These are phyloP conservation scores for Thumatha senex DNA, from an alignment of 2,888 invertebrate genomes.

Conservation along the genomic window DNA sequence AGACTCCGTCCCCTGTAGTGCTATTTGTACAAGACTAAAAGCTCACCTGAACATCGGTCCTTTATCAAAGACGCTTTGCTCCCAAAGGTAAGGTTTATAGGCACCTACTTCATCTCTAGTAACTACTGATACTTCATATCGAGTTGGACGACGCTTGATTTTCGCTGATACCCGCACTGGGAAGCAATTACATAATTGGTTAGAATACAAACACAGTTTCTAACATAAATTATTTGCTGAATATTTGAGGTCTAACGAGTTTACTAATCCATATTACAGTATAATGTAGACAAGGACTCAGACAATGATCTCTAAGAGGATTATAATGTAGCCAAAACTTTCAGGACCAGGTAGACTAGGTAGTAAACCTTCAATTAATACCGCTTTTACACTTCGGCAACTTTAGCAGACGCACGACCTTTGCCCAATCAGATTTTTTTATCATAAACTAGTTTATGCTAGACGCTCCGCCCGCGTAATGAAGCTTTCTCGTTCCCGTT, in stretches of 20 bases:
- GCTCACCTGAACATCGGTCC: conserved; percentile 94
- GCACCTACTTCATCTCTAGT: conserved; percentile 97
- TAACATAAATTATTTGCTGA: background rate
- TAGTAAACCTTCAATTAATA: too few relatives aligned
- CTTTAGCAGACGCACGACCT: too few relatives aligned
- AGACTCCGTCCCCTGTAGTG: too few relatives aligned
- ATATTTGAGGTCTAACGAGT: background rate
- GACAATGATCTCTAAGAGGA: too few relatives aligned
- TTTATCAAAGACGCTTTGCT: conserved; percentile 96
- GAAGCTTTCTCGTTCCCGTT: too few relatives aligned
- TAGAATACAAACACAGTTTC: conserved; percentile 2
- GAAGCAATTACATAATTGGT: conserved; percentile 25
- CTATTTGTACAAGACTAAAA: too few relatives aligned
- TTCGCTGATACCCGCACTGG: conserved; percentile 93
- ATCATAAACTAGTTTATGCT: too few relatives aligned
- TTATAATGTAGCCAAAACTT: background rate
- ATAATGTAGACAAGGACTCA: background rate
- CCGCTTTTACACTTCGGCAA: too few relatives aligned
- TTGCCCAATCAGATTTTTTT: too few relatives aligned
- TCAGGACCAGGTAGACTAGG: background rate
- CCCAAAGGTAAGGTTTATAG: conserved; percentile 97
- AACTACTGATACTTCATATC: conserved; percentile 96
- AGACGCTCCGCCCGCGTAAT: too few relatives aligned
- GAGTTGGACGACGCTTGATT: conserved; percentile 92
- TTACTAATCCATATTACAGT: background rate